Conservation (phyloP, 2,888 invertebrate genomes). For the Caenorhabditis zanzibari region DNA sequence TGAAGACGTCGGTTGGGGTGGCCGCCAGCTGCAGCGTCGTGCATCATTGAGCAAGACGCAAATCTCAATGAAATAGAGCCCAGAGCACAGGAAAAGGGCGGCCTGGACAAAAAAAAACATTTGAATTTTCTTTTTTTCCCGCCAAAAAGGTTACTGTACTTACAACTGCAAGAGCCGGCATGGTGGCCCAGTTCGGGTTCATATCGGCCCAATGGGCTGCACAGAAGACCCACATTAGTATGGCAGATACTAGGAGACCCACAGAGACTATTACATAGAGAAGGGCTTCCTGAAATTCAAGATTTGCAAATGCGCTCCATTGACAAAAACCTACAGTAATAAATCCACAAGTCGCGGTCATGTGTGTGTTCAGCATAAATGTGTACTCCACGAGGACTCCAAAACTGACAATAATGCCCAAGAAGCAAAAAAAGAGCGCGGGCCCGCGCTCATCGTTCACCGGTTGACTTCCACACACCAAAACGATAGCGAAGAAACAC, state of each 20-base stretch:
- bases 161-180: slow-evolving; percentile 76
- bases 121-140: too few relatives aligned
- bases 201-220: slow-evolving; percentile 76
- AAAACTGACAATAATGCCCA: slow-evolving; percentile 75
- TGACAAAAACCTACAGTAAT: slow-evolving; percentile 66
- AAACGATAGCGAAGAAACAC: slow-evolving; percentile 69
- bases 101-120: slow-evolving; percentile 70
- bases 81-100: slow-evolving; percentile 64
- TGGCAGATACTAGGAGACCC: slow-evolving; percentile 71
- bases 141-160: slow-evolving; percentile 29
- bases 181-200: slow-evolving; percentile 78
- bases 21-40: slow-evolving; percentile 69
- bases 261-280: slow-evolving; percentile 69
- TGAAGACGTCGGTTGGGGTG: slow-evolving; percentile 44
- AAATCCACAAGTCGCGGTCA: slow-evolving; percentile 72
- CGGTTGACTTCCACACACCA: slow-evolving; percentile 70
- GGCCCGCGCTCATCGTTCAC: slow-evolving; percentile 77
- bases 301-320: neutral
- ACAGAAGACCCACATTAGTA: slow-evolving; percentile 75
- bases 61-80: slow-evolving; percentile 69
- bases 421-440: slow-evolving; percentile 73
- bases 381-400: slow-evolving; percentile 74
- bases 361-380: slow-evolving; percentile 74
- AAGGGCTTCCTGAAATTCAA: slow-evolving; percentile 68
- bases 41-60: slow-evolving; percentile 66